phyloP scores from a whole-genome alignment of 2,888 invertebrate genomes.

The Dicranocentrus wangi region DNA sequence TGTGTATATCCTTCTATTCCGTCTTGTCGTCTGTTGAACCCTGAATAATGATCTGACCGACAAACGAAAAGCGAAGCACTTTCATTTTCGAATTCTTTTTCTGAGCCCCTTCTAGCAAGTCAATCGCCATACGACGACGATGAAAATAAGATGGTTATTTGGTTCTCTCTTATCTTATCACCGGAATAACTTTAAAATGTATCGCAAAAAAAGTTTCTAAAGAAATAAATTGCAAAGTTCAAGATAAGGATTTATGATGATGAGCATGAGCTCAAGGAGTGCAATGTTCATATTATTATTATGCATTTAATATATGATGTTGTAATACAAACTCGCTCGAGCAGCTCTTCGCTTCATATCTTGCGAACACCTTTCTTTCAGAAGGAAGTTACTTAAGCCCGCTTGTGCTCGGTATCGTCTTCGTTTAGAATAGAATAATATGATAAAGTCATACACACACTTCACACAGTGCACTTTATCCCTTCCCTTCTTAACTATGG shows the following conservation, averaged over 20 bases:
- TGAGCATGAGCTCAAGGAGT: conserved; percentile 30
- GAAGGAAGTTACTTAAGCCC: conserved; percentile 63
- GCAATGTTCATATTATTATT: conserved; percentile 47
- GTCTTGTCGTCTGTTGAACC: conserved; percentile 57
- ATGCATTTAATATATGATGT: conserved; percentile 17
- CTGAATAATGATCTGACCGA: conserved; percentile 35
- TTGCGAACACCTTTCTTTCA: conserved; percentile 14
- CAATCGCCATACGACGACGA: not conserved
- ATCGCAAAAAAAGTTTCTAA: conserved; percentile 52
- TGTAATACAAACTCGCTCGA: no score
- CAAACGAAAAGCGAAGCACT: conserved; percentile 39
- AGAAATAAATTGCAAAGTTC: conserved; percentile 60
- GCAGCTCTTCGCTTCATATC: conserved; percentile 1
- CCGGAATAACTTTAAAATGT: conserved; percentile 31
- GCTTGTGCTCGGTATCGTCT: conserved; percentile 1
- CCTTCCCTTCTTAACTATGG: no score
- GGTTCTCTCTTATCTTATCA: conserved; percentile 55
- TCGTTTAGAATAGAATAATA: not conserved
- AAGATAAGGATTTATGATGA: conserved; percentile 60
- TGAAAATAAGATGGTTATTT: conserved; percentile 1
- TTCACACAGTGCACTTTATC: no score
- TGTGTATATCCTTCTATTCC: not conserved
- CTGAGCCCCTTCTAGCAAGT: not conserved
- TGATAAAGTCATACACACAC: not conserved
- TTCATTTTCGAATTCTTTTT: conserved; percentile 59